Base-by-base conservation (phyloP, 2,113 vertebrate genomes). In the Saguinus midas region DNA sequence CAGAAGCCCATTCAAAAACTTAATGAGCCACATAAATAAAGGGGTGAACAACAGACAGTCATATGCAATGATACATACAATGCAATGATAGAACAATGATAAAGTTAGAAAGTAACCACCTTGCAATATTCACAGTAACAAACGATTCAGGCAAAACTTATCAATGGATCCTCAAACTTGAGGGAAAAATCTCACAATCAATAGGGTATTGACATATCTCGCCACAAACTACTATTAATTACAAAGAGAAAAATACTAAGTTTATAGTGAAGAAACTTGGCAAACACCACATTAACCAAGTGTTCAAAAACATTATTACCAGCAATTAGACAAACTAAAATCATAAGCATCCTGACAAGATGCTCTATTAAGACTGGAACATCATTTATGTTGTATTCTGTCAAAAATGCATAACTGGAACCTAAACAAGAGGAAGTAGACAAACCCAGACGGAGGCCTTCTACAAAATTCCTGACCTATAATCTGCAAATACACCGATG, bases 201-300 rank as follows among this genome's bases (percentile, higher is more conserved):
- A 64, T 29, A 93, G 21, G 14, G 45, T 66, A 75, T 43, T 86
- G 84, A 73, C 6, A 16, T 70, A 55, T 73, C 29, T 57, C 27
- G 12, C 61, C 61, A 45, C 52, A 80, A 85, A 55, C 52, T 48
- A 94, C 64, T 11, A 78, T 8, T 55, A 82, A 37, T 64, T 66
- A 87, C n/a, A 72, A 61, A 94, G 52, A 97, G 37, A n/a, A 88
- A 88, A 93, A 52, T 16, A 57, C 23, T 45, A 61, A 84, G n/a
- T 58, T 58, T 68, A 70, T 4, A 70, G 25, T 55, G 37, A 64
- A 80, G 48, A 89, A 90, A 75, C 17, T 27, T 25, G 16, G 58
- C 68, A 76, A n/a, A 50, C 17, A 82, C 13, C 14, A 84, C n/a
- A 20, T 37, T 37, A 61, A 58, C 40, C 32, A 92, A 72, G 25